phyloP scores from a whole-genome alignment of 2,888 invertebrate species.

The Chloroclysta siterata region DNA sequence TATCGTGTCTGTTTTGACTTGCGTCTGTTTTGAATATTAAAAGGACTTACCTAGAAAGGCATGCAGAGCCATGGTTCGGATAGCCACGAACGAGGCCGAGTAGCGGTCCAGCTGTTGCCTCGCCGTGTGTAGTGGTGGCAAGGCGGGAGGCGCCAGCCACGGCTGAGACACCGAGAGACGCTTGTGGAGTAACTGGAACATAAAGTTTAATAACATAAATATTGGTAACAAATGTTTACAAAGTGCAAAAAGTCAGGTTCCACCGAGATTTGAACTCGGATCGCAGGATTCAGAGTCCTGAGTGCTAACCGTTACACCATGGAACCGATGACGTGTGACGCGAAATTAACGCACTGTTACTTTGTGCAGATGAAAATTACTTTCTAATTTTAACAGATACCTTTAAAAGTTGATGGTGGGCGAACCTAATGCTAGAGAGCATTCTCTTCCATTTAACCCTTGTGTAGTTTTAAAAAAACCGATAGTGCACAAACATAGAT shows the following conservation, averaged over 20 bases:
- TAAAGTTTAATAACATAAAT: too few relatives aligned
- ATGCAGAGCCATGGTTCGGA: constrained; percentile 65
- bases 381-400: too few relatives aligned
- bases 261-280: constrained; percentile 93
- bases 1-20: too few relatives aligned
- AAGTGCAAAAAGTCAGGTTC: constrained; percentile 83
- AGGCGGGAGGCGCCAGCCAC: constrained; percentile 68
- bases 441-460: too few relatives aligned
- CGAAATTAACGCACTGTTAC: not conserved
- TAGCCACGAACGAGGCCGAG: constrained; percentile 69
- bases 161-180: constrained; percentile 59
- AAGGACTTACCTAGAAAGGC: constrained; percentile 72
- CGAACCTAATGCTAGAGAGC: too few relatives aligned
- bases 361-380: too few relatives aligned
- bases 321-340: constrained; percentile 59
- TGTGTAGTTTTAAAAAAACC: too few relatives aligned
- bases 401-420: too few relatives aligned
- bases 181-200: constrained; percentile 66
- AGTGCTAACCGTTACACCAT: constrained; percentile 91
- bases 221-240: too few relatives aligned
- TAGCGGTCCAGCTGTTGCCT: constrained; percentile 76
- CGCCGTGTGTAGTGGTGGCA: constrained; percentile 76
- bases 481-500: too few relatives aligned
- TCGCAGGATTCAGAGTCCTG: constrained; percentile 93
- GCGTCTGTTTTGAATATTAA: too few relatives aligned